These are phyloP conservation scores for Colistium nudipinnis DNA, from an alignment of 2,113 vertebrate genomes.

Conservation along the genomic window DNA sequence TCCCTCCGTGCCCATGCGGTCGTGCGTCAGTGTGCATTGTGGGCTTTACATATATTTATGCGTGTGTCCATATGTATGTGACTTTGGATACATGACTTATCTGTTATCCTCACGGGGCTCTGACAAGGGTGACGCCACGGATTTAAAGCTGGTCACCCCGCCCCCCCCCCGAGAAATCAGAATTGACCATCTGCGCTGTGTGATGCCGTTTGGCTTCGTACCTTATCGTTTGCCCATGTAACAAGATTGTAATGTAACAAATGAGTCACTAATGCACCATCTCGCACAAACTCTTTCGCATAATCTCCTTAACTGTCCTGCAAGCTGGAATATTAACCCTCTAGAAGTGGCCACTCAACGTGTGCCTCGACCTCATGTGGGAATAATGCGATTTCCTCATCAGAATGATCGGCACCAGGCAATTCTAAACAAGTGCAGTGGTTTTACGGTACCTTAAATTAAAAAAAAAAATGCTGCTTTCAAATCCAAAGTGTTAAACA, in stretches of 20 bases:
- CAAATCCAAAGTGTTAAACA: background rate
- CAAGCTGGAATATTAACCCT: background rate
- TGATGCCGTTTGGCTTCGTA: constrained; percentile 5
- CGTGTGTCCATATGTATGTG: constrained; percentile 18
- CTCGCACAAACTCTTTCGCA: no score
- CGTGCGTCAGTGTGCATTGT: constrained; percentile 3
- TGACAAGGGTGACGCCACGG: constrained; percentile 9
- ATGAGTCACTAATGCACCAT: background rate
- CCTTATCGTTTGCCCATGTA: constrained; percentile 17
- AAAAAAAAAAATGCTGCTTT: background rate
- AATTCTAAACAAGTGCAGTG: constrained; percentile 13
- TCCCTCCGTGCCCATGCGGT: background rate
- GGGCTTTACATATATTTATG: constrained; percentile 23
- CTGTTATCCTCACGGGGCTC: background rate
- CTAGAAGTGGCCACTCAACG: background rate
- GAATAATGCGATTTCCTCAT: background rate
- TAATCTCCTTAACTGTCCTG: background rate
- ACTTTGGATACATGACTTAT: background rate
- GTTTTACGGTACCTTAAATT: no score
- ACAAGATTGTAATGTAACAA: constrained; percentile 23
- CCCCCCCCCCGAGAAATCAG: constrained; percentile 16
- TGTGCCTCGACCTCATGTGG: background rate
- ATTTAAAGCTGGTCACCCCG: constrained; percentile 23
- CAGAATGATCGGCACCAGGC: constrained; percentile 6
- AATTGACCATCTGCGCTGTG: constrained; percentile 17